These are phyloP conservation scores for Hycleus cichorii DNA, from an alignment of 1,140 invertebrate genomes.

Conservation along the genomic window DNA sequence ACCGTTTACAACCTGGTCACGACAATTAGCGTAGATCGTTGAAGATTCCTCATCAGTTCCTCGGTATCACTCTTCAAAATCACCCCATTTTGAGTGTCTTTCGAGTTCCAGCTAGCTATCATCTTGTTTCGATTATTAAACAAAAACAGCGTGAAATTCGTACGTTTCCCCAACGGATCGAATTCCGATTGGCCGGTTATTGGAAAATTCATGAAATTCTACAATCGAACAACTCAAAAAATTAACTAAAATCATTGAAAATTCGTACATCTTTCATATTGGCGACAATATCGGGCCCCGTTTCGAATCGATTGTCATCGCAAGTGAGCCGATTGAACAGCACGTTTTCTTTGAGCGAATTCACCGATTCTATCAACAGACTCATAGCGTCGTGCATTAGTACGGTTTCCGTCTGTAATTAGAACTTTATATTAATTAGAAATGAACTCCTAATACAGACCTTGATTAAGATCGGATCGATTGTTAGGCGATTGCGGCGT, in stretches of 20 bases:
- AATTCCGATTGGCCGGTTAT: too few relatives aligned
- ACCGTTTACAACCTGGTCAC: conserved; percentile 34
- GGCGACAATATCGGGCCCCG: not conserved
- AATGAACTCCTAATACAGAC: not conserved
- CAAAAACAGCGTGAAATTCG: not conserved
- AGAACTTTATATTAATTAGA: not conserved
- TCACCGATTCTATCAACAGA: not conserved
- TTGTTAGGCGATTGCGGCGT: not conserved
- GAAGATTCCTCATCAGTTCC: not conserved
- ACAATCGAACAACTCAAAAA: not conserved
- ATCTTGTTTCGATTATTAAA: conserved; percentile 5
- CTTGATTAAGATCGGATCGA: not conserved
- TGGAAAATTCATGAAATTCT: too few relatives aligned
- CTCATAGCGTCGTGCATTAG: conserved; percentile 2
- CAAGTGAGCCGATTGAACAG: not conserved
- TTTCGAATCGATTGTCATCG: not conserved
- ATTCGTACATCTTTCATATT: not conserved
- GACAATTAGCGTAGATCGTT: conserved; percentile 3
- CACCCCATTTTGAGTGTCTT: conserved; percentile 27
- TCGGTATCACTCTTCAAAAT: conserved; percentile 33
- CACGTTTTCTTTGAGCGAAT: not conserved
- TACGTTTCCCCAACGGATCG: too few relatives aligned
- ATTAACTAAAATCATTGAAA: not conserved
- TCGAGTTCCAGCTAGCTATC: conserved; percentile 41
- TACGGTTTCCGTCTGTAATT: conserved; percentile 5